Evolutionary conservation across 2,888 invertebrate genomes (phyloP).

Genomic region (Agrypnus murinus): DNA sequence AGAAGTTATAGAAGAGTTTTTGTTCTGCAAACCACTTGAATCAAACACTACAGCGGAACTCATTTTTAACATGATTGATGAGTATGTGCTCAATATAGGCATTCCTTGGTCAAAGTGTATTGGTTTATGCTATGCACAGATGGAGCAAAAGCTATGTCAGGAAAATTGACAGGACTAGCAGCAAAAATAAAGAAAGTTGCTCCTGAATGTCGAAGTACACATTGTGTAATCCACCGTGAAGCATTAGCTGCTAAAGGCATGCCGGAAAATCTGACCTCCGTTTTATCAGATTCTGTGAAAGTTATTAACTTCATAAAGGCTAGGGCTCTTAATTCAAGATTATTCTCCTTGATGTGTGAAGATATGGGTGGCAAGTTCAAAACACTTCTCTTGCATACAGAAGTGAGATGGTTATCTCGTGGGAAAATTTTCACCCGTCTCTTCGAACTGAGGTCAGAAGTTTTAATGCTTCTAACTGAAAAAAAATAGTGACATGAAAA

Average conservation of each 20-base stretch:
- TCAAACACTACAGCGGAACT: slow-evolving; percentile 51
- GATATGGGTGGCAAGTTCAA: slow-evolving; percentile 49
- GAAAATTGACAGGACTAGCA: slow-evolving; percentile 47
- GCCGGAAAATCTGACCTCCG: slow-evolving; percentile 37
- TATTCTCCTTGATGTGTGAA: slow-evolving; percentile 47
- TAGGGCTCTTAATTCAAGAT: slow-evolving; percentile 39
- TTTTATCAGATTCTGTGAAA: slow-evolving; percentile 44
- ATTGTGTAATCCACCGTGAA: slow-evolving; percentile 51
- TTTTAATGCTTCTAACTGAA: slow-evolving; percentile 47
- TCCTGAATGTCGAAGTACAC: slow-evolving; percentile 41
- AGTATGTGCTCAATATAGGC: slow-evolving; percentile 51
- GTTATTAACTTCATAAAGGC: slow-evolving; percentile 46
- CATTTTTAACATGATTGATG: slow-evolving; percentile 56
- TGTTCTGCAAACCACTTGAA: slow-evolving; percentile 13
- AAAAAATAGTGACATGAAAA: slow-evolving; percentile 32
- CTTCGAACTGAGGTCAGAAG: slow-evolving; percentile 54
- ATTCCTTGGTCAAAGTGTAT: slow-evolving; percentile 56
- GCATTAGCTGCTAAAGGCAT: slow-evolving; percentile 47
- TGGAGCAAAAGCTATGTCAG: slow-evolving; percentile 55
- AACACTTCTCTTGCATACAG: slow-evolving; percentile 49
- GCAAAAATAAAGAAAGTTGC: slow-evolving; percentile 45
- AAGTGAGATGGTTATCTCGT: slow-evolving; percentile 54
- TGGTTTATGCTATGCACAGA: slow-evolving; percentile 56
- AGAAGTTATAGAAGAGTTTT: slow-evolving; percentile 19
- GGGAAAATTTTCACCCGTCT: slow-evolving; percentile 53